phyloP scores from a whole-genome alignment of 2,888 invertebrate genomes.

The Cistogaster globosa region DNA sequence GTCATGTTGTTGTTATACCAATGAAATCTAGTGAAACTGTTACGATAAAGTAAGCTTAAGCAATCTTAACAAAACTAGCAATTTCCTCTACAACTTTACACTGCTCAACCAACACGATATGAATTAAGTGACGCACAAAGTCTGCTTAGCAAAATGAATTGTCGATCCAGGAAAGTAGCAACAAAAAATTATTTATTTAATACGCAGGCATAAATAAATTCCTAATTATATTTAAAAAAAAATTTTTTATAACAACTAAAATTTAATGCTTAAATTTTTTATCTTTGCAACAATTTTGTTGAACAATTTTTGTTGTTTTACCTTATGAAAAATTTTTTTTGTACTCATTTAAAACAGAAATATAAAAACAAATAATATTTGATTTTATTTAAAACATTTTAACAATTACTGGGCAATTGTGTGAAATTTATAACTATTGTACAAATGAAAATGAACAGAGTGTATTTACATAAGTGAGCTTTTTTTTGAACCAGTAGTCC shows the following conservation, averaged over 20 bases:
- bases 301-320: constrained; percentile 30
- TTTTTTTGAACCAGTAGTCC: constrained; percentile 24
- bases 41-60: too few species aligned
- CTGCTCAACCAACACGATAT: too few species aligned
- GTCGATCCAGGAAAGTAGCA: too few species aligned
- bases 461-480: constrained; percentile 69
- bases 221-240: not conserved
- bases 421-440: constrained; percentile 71
- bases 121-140: too few species aligned
- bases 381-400: constrained; percentile 69
- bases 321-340: constrained; percentile 42
- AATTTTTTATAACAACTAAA: constrained; percentile 21
- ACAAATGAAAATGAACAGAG: constrained; percentile 52
- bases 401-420: constrained; percentile 71
- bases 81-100: too few species aligned
- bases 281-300: not conserved
- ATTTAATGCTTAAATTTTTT: not conserved
- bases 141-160: too few species aligned
- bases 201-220: not conserved
- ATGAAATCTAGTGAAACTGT: too few species aligned
- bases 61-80: too few species aligned
- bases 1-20: too few species aligned
- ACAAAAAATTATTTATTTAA: too few species aligned
- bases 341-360: constrained; percentile 56
- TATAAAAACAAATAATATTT: constrained; percentile 62